Base-by-base conservation (phyloP, 2,888 invertebrate genomes). In the Sesia bembeciformis region DNA sequence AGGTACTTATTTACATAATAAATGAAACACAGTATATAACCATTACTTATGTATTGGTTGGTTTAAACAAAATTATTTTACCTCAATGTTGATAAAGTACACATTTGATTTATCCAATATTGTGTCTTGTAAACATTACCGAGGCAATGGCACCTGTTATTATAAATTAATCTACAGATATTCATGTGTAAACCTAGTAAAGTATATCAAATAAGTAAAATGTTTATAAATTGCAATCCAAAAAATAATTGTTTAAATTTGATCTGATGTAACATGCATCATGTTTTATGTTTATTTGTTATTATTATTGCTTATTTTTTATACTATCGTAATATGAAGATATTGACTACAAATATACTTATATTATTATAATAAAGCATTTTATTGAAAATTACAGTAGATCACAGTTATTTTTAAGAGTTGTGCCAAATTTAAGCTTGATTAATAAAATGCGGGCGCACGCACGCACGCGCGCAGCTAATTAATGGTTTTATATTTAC, bases 341-440 rank as follows among this genome's bases (percentile, higher is more conserved):
- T 23, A 23, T 23, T 23, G 23, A 23, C 23, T 23, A 23, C 23
- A 23, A 23, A 23, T 23, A 23, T 23, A 23, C 23, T 23, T 23
- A 23, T 23, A 23, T 23, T 23, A 23, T 23, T 23, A 1, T 23
- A 23, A 23, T 23, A 23, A 23, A 23, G 23, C 23, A 23, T 23
- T 49, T 39, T 6, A 7, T 38, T 23, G 38, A 50, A 50, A 50
- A 50, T 39, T 50, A 50, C 50, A 50, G 38, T 70, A 76, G 66
- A 83, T 82, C 82, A 84, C 83, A 84, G 80, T 70, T 68, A 46
- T 46, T 8, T 74, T 71, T 73, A 67, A 67, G 66, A 65, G 69
- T 81, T 82, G 78, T 83, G 83, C 79, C 77, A 72, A 76, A 76
- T 68, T 64, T 68, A 68, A 62, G 38, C 39, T 49, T 46, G 23